Evolutionary conservation across 2,888 invertebrate species (phyloP).

Genomic region (Linnaemya vulpina): DNA sequence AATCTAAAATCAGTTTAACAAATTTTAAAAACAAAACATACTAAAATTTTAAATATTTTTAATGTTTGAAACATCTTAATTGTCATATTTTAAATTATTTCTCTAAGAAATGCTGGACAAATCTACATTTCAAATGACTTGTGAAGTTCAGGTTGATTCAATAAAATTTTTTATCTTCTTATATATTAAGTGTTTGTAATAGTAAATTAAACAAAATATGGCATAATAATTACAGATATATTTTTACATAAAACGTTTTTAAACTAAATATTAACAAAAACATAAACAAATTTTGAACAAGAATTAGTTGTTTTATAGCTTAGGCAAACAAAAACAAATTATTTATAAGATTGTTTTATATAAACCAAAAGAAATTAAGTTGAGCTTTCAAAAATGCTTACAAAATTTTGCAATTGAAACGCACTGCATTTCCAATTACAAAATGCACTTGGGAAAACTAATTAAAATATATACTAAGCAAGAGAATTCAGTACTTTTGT

Average conservation of each 20-base stretch:
- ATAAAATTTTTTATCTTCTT: constrained; percentile 17
- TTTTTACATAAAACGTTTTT: constrained; percentile 54
- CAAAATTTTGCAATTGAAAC: constrained; percentile 24
- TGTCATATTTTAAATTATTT: background rate
- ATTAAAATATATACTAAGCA: constrained; percentile 31
- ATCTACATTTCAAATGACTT: constrained; percentile 40
- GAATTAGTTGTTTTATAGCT: constrained; percentile 21
- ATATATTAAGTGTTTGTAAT: constrained; percentile 25
- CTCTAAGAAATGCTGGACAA: background rate
- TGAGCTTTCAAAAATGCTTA: constrained; percentile 40
- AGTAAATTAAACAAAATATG: constrained; percentile 62
- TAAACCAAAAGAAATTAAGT: constrained; percentile 18
- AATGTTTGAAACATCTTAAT: background rate
- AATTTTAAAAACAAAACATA: background rate
- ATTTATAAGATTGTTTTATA: constrained; percentile 27
- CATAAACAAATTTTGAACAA: constrained; percentile 44
- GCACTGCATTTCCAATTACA: constrained; percentile 60
- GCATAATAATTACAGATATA: constrained; percentile 60
- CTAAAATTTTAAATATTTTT: background rate
- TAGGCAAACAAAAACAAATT: constrained; percentile 58
- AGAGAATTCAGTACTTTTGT: constrained; percentile 61
- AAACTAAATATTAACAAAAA: constrained; percentile 65
- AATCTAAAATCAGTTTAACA: too few relatives aligned
- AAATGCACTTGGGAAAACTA: constrained; percentile 3
- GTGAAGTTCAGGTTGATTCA: background rate